Base-by-base conservation (phyloP, 2,797 vertebrate species). In the Epinephelus malabaricus region DNA sequence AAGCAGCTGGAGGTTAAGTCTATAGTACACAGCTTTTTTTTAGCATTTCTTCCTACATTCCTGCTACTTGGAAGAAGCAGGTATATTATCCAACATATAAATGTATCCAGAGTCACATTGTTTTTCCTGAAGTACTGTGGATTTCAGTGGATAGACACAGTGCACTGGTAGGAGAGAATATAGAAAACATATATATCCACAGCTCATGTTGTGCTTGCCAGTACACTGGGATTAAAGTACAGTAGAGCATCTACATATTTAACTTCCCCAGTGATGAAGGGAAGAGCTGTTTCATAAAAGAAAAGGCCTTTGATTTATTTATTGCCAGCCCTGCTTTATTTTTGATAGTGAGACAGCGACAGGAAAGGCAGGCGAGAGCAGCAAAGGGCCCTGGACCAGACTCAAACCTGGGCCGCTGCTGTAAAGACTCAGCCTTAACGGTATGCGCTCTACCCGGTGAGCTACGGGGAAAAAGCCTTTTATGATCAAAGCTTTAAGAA, bases 181-280 rank as follows among this genome's bases (percentile, higher is more conserved):
- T 43, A 43, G 9, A 43, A 65, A 64, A 59, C 71, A 69, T 63
- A 74, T 66, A 55, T 69, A 53, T 60, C 78, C 76, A 68, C 61
- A 79, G 83, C 76, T 84, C 79, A 78, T 51, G 45, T 73, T 78
- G 76, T 85, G 71, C 79, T 64, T 83, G 76, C 81, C 69, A 89
- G 82, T 78, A 73, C 43, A 68, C 60, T 72, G 56, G 69, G 66
- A 84, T 75, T 86, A 65, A 68, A 81, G 73, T 81, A 86, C 76
- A 88, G 81, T 70, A 60, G 51, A 74, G 27, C 54, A 77, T 82
- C 76, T 80, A 73, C 73, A 84, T 82, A 77, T 79, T 81, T 76
- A 83, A 79, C 47, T 19, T 81, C 47, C 60, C 27, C 30, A 18
- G 53, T 79, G 73, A 84, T 71, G 38, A 64, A 83, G 5, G 19